Percentiles rank a stretch among this genome's conserved stretches.
These are phyloP conservation scores for Intellagama lesueurii DNA, from an alignment of 2,797 vertebrate species.

Conservation along the genomic window DNA sequence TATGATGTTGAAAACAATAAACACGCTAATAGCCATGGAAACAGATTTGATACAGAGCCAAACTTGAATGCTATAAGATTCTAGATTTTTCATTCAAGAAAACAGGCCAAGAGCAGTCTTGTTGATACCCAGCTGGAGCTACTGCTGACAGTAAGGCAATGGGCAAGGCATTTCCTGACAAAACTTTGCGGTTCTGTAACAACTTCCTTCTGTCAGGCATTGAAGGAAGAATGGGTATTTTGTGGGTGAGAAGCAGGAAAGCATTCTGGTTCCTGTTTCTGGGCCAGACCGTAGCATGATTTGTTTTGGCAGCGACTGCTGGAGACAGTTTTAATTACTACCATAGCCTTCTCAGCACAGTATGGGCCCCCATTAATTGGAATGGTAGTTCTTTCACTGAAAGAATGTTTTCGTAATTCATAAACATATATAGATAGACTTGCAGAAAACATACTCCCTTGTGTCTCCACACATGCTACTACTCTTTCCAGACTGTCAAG, in stretches of 20 bases:
- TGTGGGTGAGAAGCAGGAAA: neutral
- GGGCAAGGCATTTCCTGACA: conserved; percentile 24
- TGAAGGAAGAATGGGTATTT: neutral
- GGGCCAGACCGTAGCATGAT: neutral
- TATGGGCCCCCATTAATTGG: conserved; percentile 26
- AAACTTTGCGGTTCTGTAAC: conserved; percentile 24
- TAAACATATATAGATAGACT: neutral
- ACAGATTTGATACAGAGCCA: conserved; percentile 8
- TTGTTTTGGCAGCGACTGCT: conserved; percentile 21
- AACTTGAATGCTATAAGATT: neutral
- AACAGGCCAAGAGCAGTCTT: neutral
- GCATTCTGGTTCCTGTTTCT: neutral
- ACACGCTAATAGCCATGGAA: neutral
- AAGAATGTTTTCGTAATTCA: neutral
- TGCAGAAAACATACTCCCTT: neutral
- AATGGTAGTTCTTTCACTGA: conserved; percentile 21
- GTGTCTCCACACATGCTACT: neutral
- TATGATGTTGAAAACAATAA: neutral
- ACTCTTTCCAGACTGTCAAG: conserved; percentile 21
- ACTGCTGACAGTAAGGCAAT: neutral
- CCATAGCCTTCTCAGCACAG: conserved; percentile 21
- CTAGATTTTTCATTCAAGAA: neutral
- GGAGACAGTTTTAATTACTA: conserved; percentile 38
- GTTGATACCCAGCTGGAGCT: conserved; percentile 45
- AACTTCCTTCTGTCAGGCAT: conserved; percentile 1